phyloP scores from a whole-genome alignment of 2,113 vertebrate genomes.

The Pseudolaguvia tuberculata region DNA sequence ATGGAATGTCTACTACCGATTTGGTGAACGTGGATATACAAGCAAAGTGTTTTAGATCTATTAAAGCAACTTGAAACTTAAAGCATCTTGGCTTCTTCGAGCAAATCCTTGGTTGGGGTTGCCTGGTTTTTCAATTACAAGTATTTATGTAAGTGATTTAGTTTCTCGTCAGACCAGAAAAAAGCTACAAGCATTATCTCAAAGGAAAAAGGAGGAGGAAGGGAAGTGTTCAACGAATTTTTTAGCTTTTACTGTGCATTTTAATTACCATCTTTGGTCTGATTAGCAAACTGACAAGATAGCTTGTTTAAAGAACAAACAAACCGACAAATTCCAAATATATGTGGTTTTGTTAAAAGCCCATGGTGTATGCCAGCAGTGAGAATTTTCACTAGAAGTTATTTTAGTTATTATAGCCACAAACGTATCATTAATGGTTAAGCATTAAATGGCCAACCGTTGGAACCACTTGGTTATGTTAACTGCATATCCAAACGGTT shows the following conservation, averaged over 20 bases:
- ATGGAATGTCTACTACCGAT: too few relatives aligned
- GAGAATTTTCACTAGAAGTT: not conserved
- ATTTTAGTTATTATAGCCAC: not conserved
- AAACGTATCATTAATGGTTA: not conserved
- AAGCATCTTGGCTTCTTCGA: not conserved
- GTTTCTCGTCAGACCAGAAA: not conserved
- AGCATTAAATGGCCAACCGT: not conserved
- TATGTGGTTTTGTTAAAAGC: not conserved
- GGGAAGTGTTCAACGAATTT: not conserved
- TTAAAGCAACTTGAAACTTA: not conserved
- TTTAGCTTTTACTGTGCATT: not conserved
- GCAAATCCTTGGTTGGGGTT: not conserved
- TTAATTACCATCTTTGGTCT: not conserved
- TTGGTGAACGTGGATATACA: not conserved
- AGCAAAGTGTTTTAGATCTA: not conserved
- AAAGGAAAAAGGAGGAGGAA: not conserved
- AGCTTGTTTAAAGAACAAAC: not conserved
- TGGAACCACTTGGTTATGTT: too few relatives aligned
- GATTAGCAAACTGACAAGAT: not conserved
- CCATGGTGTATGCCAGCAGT: not conserved
- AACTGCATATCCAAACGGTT: too few relatives aligned
- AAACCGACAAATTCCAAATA: not conserved
- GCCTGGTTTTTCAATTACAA: not conserved
- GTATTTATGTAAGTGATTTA: not conserved
- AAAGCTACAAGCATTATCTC: not conserved